These are phyloP conservation scores for Loripinus fragilis DNA, from an alignment of 2,888 invertebrate species.

Conservation along the genomic window DNA sequence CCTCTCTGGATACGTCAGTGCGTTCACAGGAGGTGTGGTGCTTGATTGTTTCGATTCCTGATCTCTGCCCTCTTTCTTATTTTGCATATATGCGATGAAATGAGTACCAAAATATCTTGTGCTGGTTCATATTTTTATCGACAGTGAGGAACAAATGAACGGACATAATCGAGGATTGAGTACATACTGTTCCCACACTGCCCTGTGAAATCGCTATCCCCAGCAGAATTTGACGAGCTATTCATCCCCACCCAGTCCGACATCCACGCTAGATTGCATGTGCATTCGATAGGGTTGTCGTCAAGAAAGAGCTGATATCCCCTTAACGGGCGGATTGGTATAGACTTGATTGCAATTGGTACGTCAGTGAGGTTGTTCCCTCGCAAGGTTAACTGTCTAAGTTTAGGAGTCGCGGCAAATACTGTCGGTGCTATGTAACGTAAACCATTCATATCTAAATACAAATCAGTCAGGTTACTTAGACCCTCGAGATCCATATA, in stretches of 20 bases:
- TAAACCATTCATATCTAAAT: not conserved
- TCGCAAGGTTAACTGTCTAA: not conserved
- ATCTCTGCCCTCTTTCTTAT: too few species aligned
- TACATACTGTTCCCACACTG: constrained; percentile 6
- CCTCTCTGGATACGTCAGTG: too few species aligned
- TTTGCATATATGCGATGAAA: too few species aligned
- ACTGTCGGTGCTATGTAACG: not conserved
- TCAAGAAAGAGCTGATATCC: constrained; percentile 4
- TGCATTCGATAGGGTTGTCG: not conserved
- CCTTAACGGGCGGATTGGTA: not conserved
- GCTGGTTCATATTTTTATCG: not conserved
- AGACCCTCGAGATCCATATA: not conserved
- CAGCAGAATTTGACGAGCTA: not conserved
- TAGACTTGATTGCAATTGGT: not conserved
- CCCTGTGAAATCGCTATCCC: not conserved
- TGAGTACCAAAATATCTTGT: not conserved
- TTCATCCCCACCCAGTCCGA: not conserved
- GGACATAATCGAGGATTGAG: not conserved
- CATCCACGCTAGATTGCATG: not conserved
- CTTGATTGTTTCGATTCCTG: too few species aligned
- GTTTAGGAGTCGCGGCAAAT: not conserved
- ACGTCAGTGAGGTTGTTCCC: not conserved
- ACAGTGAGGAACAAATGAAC: not conserved
- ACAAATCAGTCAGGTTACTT: not conserved
- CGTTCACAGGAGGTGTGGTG: too few species aligned